phyloP scores from a whole-genome alignment of 1,140 invertebrate genomes.

The Maniola jurtina region DNA sequence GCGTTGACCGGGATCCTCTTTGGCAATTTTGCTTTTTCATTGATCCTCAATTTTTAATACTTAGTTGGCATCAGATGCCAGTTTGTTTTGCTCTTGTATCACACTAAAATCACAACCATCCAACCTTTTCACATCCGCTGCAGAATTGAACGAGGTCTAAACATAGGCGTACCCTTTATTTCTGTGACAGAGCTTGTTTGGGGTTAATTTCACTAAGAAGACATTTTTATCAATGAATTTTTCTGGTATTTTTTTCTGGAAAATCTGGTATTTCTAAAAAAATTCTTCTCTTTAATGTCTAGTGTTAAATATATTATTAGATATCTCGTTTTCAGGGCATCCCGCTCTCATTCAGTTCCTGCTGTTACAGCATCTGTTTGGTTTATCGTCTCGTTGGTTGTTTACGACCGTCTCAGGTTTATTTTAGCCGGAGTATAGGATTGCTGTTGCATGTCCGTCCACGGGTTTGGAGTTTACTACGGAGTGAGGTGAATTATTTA shows the following conservation, averaged over 20 bases:
- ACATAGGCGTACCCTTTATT: no score
- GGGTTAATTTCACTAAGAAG: no score
- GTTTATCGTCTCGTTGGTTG: conserved; percentile 37
- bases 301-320: background rate
- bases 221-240: background rate
- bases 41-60: no score
- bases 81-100: no score
- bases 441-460: conserved; percentile 41
- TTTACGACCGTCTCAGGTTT: conserved; percentile 42
- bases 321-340: conserved; percentile 20
- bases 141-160: no score
- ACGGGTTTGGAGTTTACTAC: conserved; percentile 29
- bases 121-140: no score
- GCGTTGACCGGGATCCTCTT: no score
- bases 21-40: no score
- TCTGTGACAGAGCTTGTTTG: no score
- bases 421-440: conserved; percentile 38
- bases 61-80: no score
- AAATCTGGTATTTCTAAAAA: background rate
- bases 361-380: conserved; percentile 40
- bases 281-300: background rate
- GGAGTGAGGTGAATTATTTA: conserved; percentile 27
- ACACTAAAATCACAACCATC: no score
- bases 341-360: conserved; percentile 32
- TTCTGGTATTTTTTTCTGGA: background rate